A percentile compares a stretch with the other conserved stretches of the same genome.
Conservation (phyloP, 2,888 invertebrate species). For the Hydrotaea diabolus region DNA sequence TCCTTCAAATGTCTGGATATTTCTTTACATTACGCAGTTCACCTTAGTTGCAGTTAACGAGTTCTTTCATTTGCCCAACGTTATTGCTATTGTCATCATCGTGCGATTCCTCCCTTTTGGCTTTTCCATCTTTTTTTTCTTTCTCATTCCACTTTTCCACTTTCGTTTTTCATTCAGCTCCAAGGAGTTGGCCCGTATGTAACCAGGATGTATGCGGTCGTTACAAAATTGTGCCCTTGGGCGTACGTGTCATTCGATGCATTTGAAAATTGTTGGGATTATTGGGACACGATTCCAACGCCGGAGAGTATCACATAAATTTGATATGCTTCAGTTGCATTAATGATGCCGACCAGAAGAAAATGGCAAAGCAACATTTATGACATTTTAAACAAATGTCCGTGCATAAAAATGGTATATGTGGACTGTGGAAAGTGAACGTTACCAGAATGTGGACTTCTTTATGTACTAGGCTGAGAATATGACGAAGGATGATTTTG, state of each 20-base stretch:
- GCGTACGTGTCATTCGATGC: slow-evolving; percentile 78
- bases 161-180: slow-evolving; percentile 51
- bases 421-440: slow-evolving; percentile 46
- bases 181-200: slow-evolving; percentile 32
- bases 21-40: slow-evolving; percentile 26
- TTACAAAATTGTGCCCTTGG: slow-evolving; percentile 75
- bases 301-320: slow-evolving; percentile 41
- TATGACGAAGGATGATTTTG: no score
- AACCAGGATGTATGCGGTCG: slow-evolving; percentile 56
- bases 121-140: slow-evolving; percentile 17
- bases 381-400: slow-evolving; percentile 43
- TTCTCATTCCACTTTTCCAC: slow-evolving; percentile 17
- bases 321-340: slow-evolving; percentile 57
- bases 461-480: no score
- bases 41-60: slow-evolving; percentile 45
- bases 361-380: slow-evolving; percentile 14
- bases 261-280: slow-evolving; percentile 74
- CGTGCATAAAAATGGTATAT: not conserved
- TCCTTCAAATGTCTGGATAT: not conserved
- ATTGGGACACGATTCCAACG: slow-evolving; percentile 6
- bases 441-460: not conserved
- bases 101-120: slow-evolving; percentile 33
- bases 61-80: slow-evolving; percentile 38
- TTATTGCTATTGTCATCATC: slow-evolving; percentile 20
- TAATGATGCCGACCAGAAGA: slow-evolving; percentile 44